Evolutionary conservation across 2,113 vertebrate species (phyloP), one percentile per base, ranked within the genome.

Genomic region (Ariopsis seemanni): DNA sequence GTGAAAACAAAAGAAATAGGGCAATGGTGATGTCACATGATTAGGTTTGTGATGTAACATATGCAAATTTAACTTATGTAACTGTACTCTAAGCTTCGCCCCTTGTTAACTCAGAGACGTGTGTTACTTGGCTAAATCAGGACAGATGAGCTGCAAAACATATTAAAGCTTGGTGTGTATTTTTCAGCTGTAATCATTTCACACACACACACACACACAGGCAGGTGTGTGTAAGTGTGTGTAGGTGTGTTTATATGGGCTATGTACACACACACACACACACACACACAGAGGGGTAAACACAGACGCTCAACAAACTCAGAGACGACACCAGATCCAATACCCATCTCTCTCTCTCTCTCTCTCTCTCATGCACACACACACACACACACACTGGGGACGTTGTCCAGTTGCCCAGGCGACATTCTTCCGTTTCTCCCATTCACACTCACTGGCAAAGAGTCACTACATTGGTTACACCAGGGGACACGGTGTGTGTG

Each of bases 391-490:
- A 88, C 57, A 88, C 27, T 65, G 57, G 85, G 87, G 83, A 88
- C 71, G 84, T 71, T 87, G 62, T 62, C 42, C 63, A 57, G 87
- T 90, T 90, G 85, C 88, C 88, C 58, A 53, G 77, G 42, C 85
- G 86, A 90, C 79, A 77, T 82, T 87, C 69, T 85, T 67, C 82
- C 53, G 27, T 84, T 81, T 77, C 72, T 82, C 79, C 71, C 83
- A 69, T 86, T 88, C 77, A 85, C 50, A 12, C 60, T 77, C 14
- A 48, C 60, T 83, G 75, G 83, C 85, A 74, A 67, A 82, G 60
- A 87, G 14, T 87, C 60, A 89, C 82, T 78, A 77, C 75, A 75
- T 82, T 88, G 80, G 88, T 88, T 88, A 85, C 86, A 91, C 79
- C 75, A 62, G 85, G 81, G 60, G 48, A 75, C 84, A 52, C 2